Evolutionary conservation across 2,888 invertebrate species (phyloP).

Genomic region (Timema cristinae): DNA sequence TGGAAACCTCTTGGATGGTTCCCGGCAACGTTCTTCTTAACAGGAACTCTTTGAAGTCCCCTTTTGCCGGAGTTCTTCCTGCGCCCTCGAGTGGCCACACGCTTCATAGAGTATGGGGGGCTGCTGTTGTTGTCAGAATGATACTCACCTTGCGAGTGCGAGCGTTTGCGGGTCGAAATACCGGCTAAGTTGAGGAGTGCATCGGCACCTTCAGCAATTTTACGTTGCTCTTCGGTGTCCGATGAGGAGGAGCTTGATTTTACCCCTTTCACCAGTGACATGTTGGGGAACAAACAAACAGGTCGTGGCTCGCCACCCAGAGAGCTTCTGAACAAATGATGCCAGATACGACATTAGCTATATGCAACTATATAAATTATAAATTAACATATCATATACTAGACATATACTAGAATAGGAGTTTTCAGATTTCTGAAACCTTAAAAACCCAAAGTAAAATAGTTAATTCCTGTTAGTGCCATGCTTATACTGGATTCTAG

Average conservation of each 20-base stretch:
- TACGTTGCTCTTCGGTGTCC: conserved; percentile 63
- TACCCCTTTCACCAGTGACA: not conserved
- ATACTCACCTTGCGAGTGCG: conserved; percentile 7
- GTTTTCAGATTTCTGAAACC: no score
- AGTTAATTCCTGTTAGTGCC: no score
- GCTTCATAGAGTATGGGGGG: conserved; percentile 7
- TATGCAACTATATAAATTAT: no score
- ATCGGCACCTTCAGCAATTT: conserved; percentile 74
- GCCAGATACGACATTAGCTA: no score
- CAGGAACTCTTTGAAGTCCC: not conserved
- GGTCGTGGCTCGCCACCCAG: not conserved
- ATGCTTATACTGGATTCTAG: no score
- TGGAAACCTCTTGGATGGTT: not conserved
- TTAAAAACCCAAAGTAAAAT: no score
- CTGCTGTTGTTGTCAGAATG: conserved; percentile 6
- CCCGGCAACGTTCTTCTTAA: not conserved
- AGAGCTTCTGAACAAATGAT: no score
- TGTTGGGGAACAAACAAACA: conserved; percentile 5
- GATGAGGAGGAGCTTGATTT: conserved; percentile 34
- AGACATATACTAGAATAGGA: no score
- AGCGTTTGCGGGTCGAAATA: conserved; percentile 43
- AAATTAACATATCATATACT: no score
- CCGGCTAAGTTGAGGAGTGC: conserved; percentile 73
- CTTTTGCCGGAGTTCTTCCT: conserved; percentile 7
- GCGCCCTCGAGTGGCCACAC: conserved; percentile 16